Evolutionary conservation across 2,888 invertebrate genomes (phyloP), one percentile per base, ranked within the genome.

Genomic region (Spodoptera picta): DNA sequence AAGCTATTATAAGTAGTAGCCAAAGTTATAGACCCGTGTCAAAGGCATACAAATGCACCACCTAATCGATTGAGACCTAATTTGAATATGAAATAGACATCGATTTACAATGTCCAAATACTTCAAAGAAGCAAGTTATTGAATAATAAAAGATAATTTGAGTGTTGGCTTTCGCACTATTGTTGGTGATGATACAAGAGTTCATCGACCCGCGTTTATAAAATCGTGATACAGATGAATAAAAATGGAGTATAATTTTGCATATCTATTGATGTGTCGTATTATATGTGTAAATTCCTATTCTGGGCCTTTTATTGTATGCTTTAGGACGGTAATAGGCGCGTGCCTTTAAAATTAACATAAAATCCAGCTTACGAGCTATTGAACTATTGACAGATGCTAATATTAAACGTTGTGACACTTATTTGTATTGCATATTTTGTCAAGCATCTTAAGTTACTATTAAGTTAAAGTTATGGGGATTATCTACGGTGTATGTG

Each of bases 161-260:
- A 80, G 75, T 73, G 74, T 79, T 83, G 84, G 80, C 65, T 73
- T 73, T 73, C 43, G 61, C 63, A 77, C 69, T 54, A 87, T 85
- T 89, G 86, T 84, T 61, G 69, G 46, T 71, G 85, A 86, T 79
- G 84, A 85, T 89, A 90, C 83, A 73, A 60, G 80, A 87, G 92
- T 89, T 92, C 92, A 86, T 76, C 83, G 90, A 87, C 88, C 91
- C 91, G 81, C 82, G 70, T 76, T 87, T 86, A 88, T 86, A 84
- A 85, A 85, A 82, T 76, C 84, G 87, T 88, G 85, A 89, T 87
- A 86, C 81, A 82, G 85, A 83, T 87, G 83, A 87, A 85, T 87
- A 86, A 82, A 74, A 82, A 89, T 87, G 84, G 79, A 87, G 89
- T 86, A 85, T 78, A 85, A 84, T 91, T 93, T 93, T 90, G 93